phyloP scores from a whole-genome alignment of 2,113 vertebrate species.

The Pseudopipra pipra region DNA sequence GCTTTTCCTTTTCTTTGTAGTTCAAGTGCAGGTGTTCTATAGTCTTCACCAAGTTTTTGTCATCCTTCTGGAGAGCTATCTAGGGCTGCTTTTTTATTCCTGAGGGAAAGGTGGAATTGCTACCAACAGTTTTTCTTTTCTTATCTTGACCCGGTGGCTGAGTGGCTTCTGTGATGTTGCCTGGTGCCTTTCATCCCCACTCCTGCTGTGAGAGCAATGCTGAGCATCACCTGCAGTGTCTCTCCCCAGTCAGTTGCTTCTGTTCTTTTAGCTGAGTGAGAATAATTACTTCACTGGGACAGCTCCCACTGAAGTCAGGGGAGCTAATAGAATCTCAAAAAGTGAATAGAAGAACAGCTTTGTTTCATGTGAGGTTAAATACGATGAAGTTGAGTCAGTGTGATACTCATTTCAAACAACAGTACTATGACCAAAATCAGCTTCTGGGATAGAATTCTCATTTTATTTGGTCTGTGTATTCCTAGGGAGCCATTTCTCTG shows the following conservation, averaged over 20 bases:
- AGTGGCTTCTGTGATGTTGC: slow-evolving; percentile 31
- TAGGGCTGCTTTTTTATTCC: not conserved
- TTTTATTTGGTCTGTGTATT: accelerated
- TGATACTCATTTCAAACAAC: not conserved
- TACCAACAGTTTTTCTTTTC: slow-evolving; percentile 2
- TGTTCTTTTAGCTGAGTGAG: slow-evolving; percentile 24
- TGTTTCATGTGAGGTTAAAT: slow-evolving; percentile 43
- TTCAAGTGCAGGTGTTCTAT: not conserved
- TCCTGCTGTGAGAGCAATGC: slow-evolving; percentile 25
- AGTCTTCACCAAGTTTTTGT: not conserved
- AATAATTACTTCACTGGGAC: slow-evolving; percentile 61
- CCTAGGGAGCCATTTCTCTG: not conserved
- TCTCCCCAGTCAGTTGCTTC: slow-evolving; percentile 37
- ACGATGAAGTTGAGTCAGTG: not conserved
- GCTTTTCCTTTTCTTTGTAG: not conserved
- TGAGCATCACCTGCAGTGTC: not conserved
- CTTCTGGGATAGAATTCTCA: not conserved
- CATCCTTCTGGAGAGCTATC: not conserved
- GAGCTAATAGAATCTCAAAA: slow-evolving; percentile 35
- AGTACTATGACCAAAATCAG: not conserved
- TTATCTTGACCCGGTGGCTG: slow-evolving; percentile 32
- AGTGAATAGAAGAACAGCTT: not conserved
- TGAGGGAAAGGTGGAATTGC: slow-evolving; percentile 11
- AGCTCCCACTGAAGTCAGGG: slow-evolving; percentile 33
- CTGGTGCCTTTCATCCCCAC: slow-evolving; percentile 29